Base-by-base conservation (phyloP, 1,140 invertebrate species). In the Scaptomyza pallida region DNA sequence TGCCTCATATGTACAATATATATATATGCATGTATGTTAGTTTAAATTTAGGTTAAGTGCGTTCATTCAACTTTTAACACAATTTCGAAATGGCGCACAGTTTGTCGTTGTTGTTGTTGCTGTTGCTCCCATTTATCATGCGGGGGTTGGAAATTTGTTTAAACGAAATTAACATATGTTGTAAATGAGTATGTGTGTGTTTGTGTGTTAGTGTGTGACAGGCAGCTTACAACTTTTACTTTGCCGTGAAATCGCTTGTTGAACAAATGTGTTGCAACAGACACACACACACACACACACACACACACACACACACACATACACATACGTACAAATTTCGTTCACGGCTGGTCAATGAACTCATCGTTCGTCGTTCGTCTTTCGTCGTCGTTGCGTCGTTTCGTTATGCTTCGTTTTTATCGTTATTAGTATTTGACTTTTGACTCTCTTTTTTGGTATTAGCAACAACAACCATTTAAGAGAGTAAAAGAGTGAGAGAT, bases 331-430 rank as follows among this genome's bases (percentile, higher is more conserved):
- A n/a, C n/a, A 78, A 90, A 86, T 89, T 89, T 90, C 78, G 85
- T 89, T 89, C 85, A 90, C 60, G 89, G 89, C 89, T 90, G 89
- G 89, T 90, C 89, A 90, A 73, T 88, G 89, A 90, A 90, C 89
- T 89, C 80, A 8, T 35, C 57, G 41, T 33, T 8, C 56, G 23
- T 40, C 78, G 54, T 47, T 41, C 19, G 44, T 51, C 62, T 62
- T 40, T 47, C 13, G 30, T 47, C 26, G n/a, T n/a, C n/a, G n/a
- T n/a, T n/a, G n/a, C n/a, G n/a, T n/a, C n/a, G n/a, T 43, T 51
- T 57, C 52, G 47, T 45, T 63, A 55, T 4, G 16, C 13, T 54
- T 47, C 21, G 45, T 47, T 37, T 43, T 55, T 17, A 12, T 43
- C 5, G 40, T 35, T 48, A 23, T 10, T 50, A n/a, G 13, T 19